A percentile compares a stretch with the other conserved stretches of the same genome.
Evolutionary conservation across 2,888 invertebrate species (phyloP).

Genomic region (Timandra comae): DNA sequence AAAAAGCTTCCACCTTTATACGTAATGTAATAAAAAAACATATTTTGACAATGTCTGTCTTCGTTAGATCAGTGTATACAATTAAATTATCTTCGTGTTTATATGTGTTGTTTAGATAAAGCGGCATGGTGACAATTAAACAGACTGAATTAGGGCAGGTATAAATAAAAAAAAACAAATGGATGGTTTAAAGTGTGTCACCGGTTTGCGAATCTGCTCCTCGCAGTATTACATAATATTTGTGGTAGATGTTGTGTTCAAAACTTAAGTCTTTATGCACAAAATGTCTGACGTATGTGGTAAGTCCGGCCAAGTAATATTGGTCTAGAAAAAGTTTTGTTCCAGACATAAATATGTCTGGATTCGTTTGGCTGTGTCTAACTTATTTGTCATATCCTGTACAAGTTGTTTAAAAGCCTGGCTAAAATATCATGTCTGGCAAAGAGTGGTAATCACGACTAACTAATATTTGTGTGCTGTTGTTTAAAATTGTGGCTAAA

Average conservation of each 20-base stretch:
- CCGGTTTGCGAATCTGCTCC: constrained; percentile 44
- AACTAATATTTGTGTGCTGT: no score
- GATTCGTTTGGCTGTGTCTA: no score
- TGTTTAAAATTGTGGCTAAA: no score
- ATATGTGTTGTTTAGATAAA: constrained; percentile 42
- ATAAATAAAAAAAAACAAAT: constrained; percentile 24
- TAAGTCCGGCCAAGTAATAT: no score
- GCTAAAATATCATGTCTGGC: no score
- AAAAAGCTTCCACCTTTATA: constrained; percentile 10
- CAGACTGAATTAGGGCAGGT: constrained; percentile 66
- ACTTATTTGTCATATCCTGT: no score
- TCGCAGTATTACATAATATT: constrained; percentile 52
- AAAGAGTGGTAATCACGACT: no score
- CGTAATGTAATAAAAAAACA: constrained; percentile 22
- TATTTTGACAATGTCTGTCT: constrained; percentile 61
- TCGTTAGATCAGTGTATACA: constrained; percentile 66
- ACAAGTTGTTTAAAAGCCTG: no score
- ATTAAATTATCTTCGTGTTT: constrained; percentile 66
- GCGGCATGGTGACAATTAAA: constrained; percentile 48
- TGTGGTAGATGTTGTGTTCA: constrained; percentile 27
- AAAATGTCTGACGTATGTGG: no score
- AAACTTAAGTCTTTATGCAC: no score
- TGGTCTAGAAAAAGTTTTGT: no score
- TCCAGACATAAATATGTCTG: no score
- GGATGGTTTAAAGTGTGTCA: constrained; percentile 24